Percentiles rank a stretch among this genome's conserved stretches.
These are phyloP conservation scores for Pedetes capensis DNA, from an alignment of 2,113 vertebrate species.

Conservation along the genomic window DNA sequence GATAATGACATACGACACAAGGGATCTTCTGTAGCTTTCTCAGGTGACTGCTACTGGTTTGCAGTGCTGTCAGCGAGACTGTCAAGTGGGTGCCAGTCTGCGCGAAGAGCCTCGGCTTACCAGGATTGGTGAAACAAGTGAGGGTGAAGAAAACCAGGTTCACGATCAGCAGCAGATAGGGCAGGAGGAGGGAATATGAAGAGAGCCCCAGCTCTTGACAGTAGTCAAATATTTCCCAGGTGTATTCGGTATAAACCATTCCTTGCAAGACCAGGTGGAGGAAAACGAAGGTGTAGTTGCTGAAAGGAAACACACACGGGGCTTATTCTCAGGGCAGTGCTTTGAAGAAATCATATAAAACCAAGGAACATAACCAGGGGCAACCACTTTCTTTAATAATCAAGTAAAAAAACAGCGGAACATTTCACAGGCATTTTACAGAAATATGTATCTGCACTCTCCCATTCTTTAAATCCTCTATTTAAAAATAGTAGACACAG, in stretches of 20 bases:
- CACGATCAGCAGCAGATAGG: conserved; percentile 88
- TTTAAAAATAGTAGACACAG: neutral
- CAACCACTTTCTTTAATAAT: neutral
- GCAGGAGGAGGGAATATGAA: conserved; percentile 84
- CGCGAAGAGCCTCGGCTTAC: conserved; percentile 73
- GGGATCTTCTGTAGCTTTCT: neutral
- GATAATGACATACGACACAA: fast-evolving
- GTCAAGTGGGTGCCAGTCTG: too few relatives aligned
- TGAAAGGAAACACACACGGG: conserved; percentile 71
- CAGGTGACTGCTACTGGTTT: neutral
- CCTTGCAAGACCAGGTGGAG: conserved; percentile 90
- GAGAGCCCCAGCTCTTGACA: conserved; percentile 91
- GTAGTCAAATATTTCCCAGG: conserved; percentile 91
- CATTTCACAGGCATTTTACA: neutral
- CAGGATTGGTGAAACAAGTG: conserved; percentile 90
- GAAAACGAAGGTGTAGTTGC: conserved; percentile 88
- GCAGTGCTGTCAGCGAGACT: neutral
- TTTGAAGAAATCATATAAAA: neutral
- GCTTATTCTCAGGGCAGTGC: neutral
- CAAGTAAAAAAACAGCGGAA: neutral
- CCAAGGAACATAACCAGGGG: neutral
- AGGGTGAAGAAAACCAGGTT: conserved; percentile 88
- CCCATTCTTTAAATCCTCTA: neutral
- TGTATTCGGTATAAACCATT: conserved; percentile 90
- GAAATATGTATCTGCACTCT: neutral